Evolutionary conservation across 2,888 invertebrate genomes (phyloP).

Genomic region (Chouioia cunea): DNA sequence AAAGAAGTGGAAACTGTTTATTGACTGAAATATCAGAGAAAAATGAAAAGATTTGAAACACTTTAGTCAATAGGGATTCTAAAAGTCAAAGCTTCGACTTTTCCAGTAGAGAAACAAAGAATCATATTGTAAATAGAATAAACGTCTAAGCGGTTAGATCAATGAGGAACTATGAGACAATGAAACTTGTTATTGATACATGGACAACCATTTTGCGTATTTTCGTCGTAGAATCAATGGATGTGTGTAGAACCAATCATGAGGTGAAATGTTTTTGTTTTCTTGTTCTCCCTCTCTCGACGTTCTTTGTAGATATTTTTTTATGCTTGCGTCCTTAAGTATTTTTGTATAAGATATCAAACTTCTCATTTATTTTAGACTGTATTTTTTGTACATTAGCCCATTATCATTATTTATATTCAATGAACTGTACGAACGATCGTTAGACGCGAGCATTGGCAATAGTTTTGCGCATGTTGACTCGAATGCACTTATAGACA

Average conservation of each 20-base stretch:
- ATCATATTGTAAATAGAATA: slow-evolving; percentile 23
- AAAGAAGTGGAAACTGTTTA: no score
- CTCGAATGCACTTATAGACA: no score
- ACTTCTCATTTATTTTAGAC: slow-evolving; percentile 33
- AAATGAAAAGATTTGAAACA: no score
- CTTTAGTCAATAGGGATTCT: no score
- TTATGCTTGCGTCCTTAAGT: slow-evolving; percentile 23
- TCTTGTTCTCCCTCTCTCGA: slow-evolving; percentile 24
- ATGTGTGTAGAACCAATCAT: slow-evolving; percentile 2
- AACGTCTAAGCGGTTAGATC: slow-evolving; percentile 4
- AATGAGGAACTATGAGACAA: slow-evolving; percentile 29
- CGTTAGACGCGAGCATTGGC: slow-evolving; percentile 1
- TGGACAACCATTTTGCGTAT: slow-evolving; percentile 40
- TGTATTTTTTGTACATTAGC: slow-evolving; percentile 61
- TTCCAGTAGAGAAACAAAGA: neutral
- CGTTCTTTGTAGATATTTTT: slow-evolving; percentile 39
- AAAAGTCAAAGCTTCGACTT: slow-evolving; percentile 15
- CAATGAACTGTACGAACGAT: slow-evolving; percentile 53
- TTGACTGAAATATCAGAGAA: no score
- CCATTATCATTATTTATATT: slow-evolving; percentile 61
- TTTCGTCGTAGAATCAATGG: slow-evolving; percentile 19
- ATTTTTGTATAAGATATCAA: slow-evolving; percentile 35
- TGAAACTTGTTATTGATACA: slow-evolving; percentile 27
- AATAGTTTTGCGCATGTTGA: neutral
- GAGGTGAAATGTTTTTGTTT: slow-evolving; percentile 14